Evolutionary conservation across 2,797 vertebrate species (phyloP).

Genomic region (Gallirallus australis): DNA sequence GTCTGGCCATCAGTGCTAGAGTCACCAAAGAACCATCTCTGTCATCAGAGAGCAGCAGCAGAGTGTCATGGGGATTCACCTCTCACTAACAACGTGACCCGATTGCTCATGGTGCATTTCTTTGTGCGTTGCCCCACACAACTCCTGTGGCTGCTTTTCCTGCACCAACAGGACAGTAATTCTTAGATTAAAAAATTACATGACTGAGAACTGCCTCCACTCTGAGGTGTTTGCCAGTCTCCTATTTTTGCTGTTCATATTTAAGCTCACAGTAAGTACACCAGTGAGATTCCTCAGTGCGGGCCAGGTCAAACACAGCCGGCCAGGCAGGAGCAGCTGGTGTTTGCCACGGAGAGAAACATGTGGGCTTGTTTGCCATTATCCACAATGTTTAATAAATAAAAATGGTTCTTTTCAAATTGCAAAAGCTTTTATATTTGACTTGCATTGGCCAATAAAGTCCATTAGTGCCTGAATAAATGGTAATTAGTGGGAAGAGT

Average conservation of each 20-base stretch:
- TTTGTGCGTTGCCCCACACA: not conserved
- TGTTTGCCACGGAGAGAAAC: not conserved
- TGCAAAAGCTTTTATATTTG: slow-evolving; percentile 6
- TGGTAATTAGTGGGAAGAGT: slow-evolving; percentile 58
- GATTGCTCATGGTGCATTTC: not conserved
- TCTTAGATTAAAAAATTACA: not conserved
- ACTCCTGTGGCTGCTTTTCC: not conserved
- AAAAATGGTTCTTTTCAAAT: not conserved
- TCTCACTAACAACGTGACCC: not conserved
- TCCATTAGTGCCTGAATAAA: slow-evolving; percentile 57
- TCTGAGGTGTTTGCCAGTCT: not conserved
- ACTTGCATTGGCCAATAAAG: not conserved
- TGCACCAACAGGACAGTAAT: not conserved
- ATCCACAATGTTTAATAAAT: slow-evolving; percentile 4
- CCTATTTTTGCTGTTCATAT: not conserved
- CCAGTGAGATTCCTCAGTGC: not conserved
- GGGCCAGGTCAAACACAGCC: not conserved
- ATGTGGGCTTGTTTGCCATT: not conserved
- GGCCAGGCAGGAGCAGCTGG: not conserved
- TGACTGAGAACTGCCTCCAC: not conserved
- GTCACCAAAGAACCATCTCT: not conserved
- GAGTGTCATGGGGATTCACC: not conserved
- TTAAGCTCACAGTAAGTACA: not conserved
- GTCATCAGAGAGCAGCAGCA: not conserved
- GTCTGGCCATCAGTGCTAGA: not conserved